phyloP scores from a whole-genome alignment of 2,797 vertebrate genomes.

The Pseudotriccus pelzelni region DNA sequence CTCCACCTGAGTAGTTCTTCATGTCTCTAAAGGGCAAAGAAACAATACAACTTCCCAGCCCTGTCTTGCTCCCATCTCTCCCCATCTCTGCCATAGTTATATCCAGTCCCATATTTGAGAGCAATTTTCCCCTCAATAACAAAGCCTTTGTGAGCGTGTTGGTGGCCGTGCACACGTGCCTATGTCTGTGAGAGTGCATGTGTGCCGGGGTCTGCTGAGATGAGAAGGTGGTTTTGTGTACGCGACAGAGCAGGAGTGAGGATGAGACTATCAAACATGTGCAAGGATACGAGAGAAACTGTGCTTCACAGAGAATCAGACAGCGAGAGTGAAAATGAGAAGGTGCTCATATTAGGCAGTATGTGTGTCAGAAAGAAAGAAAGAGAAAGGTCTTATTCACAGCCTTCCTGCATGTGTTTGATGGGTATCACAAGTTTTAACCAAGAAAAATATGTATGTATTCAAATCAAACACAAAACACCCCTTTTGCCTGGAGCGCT shows the following conservation, averaged over 20 bases:
- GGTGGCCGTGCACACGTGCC: background rate
- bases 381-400: conserved; percentile 35
- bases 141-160: background rate
- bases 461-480: conserved; percentile 60
- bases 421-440: conserved; percentile 61
- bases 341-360: background rate
- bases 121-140: background rate
- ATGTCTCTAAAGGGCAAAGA: background rate
- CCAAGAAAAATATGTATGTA: conserved; percentile 62
- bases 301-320: background rate
- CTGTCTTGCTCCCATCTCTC: background rate
- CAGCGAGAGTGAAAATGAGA: conserved; percentile 24
- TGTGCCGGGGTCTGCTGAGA: background rate
- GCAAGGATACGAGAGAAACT: background rate
- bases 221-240: background rate
- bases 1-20: background rate
- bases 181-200: accelerated
- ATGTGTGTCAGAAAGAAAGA: background rate
- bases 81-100: background rate
- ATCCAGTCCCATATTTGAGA: background rate
- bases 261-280: background rate
- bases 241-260: background rate
- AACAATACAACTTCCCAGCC: background rate
- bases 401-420: conserved; percentile 42
- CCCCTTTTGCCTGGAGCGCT: conserved; percentile 47